Evolutionary conservation across 1,140 invertebrate genomes (phyloP), one percentile per base, ranked within the genome.

Genomic region (Habropoda laboriosa): DNA sequence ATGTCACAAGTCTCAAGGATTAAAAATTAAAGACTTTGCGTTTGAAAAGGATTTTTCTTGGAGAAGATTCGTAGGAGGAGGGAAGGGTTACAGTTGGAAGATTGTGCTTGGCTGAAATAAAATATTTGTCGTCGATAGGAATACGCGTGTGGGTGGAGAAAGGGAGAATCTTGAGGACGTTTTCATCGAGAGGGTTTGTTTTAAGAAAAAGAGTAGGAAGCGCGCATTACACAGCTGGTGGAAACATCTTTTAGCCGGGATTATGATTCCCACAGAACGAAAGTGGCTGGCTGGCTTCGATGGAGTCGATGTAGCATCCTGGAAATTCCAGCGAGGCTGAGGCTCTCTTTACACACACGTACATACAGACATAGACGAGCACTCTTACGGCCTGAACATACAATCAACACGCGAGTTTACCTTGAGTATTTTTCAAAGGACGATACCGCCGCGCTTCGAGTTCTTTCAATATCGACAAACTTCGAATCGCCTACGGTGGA

Each of bases 381-480:
- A 67, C 80, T 83, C 84, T 86, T 70, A 75, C 80, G 67, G 76
- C 66, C 84, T 77, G 85, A 86, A 86, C 83, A 83, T 86, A 86
- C 85, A 86, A 86, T 86, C 84, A 85, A 86, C 84, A 77, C 57
- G 79, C 80, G 84, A 83, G 85, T 86, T 86, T 86, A 83, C 85
- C 84, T 86, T 86, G 85, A 86, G 81, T 86, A 88, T 89, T 88
- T 89, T 89, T 83, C 87, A 89, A 89, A 89, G 86, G 83, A 87
- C 83, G 86, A 87, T 85, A 86, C 74, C 79, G 83, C 75, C 85
- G 64, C 75, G 64, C 73, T 61, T 84, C 75, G 83, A 73, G 58
- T 85, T 68, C 83, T 83, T 78, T 86, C 87, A 79, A 82, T 81
- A 86, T 86, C 84, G 83, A 85, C 82, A 82, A 80, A 87, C 80